phyloP scores from a whole-genome alignment of 2,113 vertebrate species.

The Melanotaenia duboulayi region DNA sequence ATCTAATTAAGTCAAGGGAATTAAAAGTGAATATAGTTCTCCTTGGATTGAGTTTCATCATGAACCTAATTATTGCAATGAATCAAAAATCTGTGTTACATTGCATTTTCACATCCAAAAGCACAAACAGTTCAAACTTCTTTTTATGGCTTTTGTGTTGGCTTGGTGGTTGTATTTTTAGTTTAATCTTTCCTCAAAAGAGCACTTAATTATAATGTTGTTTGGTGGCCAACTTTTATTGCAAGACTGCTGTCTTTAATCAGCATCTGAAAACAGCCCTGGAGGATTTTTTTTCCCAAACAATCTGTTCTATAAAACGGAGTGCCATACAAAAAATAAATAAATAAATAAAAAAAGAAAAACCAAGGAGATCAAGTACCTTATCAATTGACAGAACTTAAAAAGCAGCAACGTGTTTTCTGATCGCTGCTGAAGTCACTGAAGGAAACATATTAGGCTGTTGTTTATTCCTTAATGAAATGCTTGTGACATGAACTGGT shows the following conservation, averaged over 20 bases:
- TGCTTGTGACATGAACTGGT: neutral
- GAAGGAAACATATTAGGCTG: neutral
- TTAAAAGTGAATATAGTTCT: slow-evolving; percentile 38
- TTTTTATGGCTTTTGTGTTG: slow-evolving; percentile 26
- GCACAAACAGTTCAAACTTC: slow-evolving; percentile 16
- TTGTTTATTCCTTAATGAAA: neutral
- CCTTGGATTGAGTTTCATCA: slow-evolving; percentile 25
- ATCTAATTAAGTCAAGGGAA: slow-evolving; percentile 46
- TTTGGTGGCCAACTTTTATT: slow-evolving; percentile 27
- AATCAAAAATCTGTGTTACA: slow-evolving; percentile 36
- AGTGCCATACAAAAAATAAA: neutral
- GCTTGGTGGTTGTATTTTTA: slow-evolving; percentile 23
- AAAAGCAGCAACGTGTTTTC: slow-evolving; percentile 7
- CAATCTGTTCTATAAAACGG: slow-evolving; percentile 42
- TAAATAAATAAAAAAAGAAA: slow-evolving; percentile 4
- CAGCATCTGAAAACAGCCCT: slow-evolving; percentile 30
- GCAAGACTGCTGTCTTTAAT: slow-evolving; percentile 26
- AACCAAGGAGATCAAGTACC: neutral
- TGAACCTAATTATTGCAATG: slow-evolving; percentile 30
- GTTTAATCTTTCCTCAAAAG: slow-evolving; percentile 43
- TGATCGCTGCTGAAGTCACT: neutral
- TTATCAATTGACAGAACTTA: slow-evolving; percentile 4
- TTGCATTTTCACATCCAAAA: slow-evolving; percentile 32
- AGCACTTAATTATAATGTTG: slow-evolving; percentile 18
- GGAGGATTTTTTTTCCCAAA: slow-evolving; percentile 34